Base-by-base conservation (phyloP, 1,140 invertebrate genomes). In the Trypoxylus dichotomus region DNA sequence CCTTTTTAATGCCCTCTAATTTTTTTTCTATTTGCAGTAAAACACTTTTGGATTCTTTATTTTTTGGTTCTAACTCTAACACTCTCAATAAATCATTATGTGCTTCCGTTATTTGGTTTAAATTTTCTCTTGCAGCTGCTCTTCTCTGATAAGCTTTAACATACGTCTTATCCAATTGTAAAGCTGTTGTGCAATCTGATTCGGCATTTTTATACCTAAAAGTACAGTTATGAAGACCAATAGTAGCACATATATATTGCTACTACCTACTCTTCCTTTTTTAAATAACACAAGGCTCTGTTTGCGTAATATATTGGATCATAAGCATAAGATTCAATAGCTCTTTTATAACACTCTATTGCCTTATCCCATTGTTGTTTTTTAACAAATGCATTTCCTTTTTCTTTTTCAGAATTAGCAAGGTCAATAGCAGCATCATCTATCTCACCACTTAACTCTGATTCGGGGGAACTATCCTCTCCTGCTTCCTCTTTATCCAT, bases 251-350 rank as follows among this genome's bases (percentile, higher is more conserved):
- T 13, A 68, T 68, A 76, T 24, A 32, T 73, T 27, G 60, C 27
- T 3, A 76, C 27, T 79, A 86, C 87, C 87, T 89, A 97, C 95
- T 93, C 91, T 79, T 95, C 90, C 81, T 92, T 90, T 85, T 97
- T 97, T 11, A 98, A 87, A 80, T 94, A 91, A 80, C 96, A 97
- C 77, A 97, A 89, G 8, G 95, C 96, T 83, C 97, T 88, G 87
- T 98, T 98, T 8, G 95, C 94, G 84, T 91, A 95, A 83, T 94
- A 94, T 7, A 95, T 89, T 7, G 95, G 90, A 87, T 97, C 96
- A 78, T 91, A 89, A 8, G 93, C 90, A 84, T 95, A 93, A 47
- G 91, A 85, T 78, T 91, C 88, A 63, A 97, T 93, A 11, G 95
- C 96, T 82, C 91, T 86, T 27, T 90, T 93, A 83, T 98, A 98